Evolutionary conservation across 2,888 invertebrate species (phyloP), one percentile per base, ranked within the genome.

Genomic region (Pyrochroa serraticornis): DNA sequence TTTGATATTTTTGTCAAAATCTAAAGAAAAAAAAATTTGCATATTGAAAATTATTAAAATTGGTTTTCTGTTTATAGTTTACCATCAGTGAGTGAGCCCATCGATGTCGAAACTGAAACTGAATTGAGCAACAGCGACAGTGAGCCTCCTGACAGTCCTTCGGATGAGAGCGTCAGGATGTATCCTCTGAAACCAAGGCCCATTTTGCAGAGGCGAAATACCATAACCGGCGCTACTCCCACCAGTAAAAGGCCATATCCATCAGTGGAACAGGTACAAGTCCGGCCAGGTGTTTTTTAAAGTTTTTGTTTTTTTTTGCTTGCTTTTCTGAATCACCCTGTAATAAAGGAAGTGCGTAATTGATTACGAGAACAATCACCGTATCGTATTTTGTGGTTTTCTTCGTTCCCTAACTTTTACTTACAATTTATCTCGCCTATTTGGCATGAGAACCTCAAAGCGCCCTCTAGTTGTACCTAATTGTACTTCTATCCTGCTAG

Each of bases 161-260:
- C 70, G 56, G 78, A 78, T 66, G 81, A 81, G 38, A 72, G 71
- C 51, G 80, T 81, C 14, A 78, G 92, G 34, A 79, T 92, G 73
- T 91, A 90, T 75, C 87, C 89, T 45, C 85, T 89, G 1, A 91
- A 90, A 77, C 92, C 93, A 6, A 83, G 90, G 55, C 84, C 88
- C 12, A 84, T 89, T 63, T 83, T 91, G 34, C 91, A 92, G 75
- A 84, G 95, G 7, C 83, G 96, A 10, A 93, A 95, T 68, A 93
- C 95, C 1, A 92, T 96, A 64, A 90, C 94, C 68, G 94, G 96
- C 9, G 90, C 87, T 53, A 87, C 87, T 65, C 88, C 90, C n/a
- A 83, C 84, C 8, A 82, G 83, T 63, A 83, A 84, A 69, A 79
- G 85, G 31, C 85, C 88, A 52, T 84, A 84, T 58, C 82, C 86